phyloP scores from a whole-genome alignment of 2,888 invertebrate genomes.

The Sussaba pulchella region DNA sequence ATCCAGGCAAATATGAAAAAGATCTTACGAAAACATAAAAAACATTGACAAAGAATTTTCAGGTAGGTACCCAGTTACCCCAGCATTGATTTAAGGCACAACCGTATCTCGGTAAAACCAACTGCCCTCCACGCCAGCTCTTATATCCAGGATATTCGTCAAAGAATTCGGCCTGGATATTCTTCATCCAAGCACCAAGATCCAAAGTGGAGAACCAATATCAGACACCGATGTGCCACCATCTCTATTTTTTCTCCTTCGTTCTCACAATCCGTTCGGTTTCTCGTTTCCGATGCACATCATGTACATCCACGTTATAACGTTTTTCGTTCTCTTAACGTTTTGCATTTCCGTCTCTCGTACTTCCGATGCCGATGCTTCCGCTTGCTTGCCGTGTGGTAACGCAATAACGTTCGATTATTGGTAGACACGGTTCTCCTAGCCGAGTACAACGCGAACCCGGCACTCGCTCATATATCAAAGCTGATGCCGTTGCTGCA shows the following conservation, averaged over 20 bases:
- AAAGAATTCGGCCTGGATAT: too few relatives aligned
- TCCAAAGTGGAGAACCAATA: slow-evolving; percentile 37
- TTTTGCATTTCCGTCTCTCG: background rate
- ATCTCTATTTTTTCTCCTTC: slow-evolving; percentile 28
- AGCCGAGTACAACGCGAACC: slow-evolving; percentile 61
- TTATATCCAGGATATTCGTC: slow-evolving; percentile 11
- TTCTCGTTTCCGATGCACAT: slow-evolving; percentile 10
- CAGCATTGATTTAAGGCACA: too few relatives aligned
- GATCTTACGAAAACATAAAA: too few relatives aligned
- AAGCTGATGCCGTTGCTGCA: slow-evolving; percentile 74
- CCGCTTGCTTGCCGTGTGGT: slow-evolving; percentile 66
- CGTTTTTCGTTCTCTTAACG: slow-evolving; percentile 36
- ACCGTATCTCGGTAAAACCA: slow-evolving; percentile 28
- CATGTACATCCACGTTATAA: slow-evolving; percentile 31
- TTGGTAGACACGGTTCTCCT: slow-evolving; percentile 77
- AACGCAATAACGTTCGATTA: slow-evolving; percentile 83
- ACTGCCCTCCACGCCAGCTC: slow-evolving; percentile 26
- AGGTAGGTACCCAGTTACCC: too few relatives aligned
- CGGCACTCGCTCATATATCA: slow-evolving; percentile 79
- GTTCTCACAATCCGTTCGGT: slow-evolving; percentile 13
- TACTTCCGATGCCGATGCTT: slow-evolving; percentile 34
- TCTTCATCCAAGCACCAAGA: slow-evolving; percentile 16
- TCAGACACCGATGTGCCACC: slow-evolving; percentile 20
- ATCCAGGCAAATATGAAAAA: too few relatives aligned
- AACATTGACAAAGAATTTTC: too few relatives aligned